Evolutionary conservation across 1,140 invertebrate species (phyloP).

Genomic region (Pinna nobilis): DNA sequence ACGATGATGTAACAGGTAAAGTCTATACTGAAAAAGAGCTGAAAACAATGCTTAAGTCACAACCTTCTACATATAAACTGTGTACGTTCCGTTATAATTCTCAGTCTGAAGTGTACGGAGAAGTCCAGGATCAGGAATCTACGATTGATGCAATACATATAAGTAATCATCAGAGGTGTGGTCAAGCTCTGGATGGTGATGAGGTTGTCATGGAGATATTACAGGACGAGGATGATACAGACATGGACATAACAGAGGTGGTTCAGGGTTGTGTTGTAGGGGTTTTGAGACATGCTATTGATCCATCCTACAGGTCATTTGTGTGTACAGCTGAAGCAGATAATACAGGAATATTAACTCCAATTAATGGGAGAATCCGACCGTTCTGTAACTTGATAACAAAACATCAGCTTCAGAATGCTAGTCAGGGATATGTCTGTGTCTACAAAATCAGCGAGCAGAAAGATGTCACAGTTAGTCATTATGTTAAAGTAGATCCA

Average conservation of each 20-base stretch:
- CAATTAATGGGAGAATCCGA: conserved; percentile 62
- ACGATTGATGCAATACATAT: conserved; percentile 51
- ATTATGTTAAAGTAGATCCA: conserved; percentile 57
- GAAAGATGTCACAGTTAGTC: conserved; percentile 51
- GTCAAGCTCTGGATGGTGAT: conserved; percentile 63
- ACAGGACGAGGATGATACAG: conserved; percentile 1
- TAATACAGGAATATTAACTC: conserved; percentile 65
- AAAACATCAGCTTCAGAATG: conserved; percentile 35
- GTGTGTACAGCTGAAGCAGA: conserved; percentile 61
- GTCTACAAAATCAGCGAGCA: conserved; percentile 61
- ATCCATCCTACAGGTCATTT: conserved; percentile 58
- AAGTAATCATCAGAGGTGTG: conserved; percentile 52
- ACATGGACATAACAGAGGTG: conserved; percentile 10
- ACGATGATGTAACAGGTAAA: conserved; percentile 13
- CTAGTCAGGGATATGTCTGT: conserved; percentile 53
- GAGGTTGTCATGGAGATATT: conserved; percentile 65
- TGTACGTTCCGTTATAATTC: conserved; percentile 28
- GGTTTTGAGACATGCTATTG: conserved; percentile 56
- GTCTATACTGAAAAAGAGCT: conserved; percentile 21
- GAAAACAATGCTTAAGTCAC: conserved; percentile 10
- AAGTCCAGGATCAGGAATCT: conserved; percentile 22
- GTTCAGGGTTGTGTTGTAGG: conserved; percentile 61
- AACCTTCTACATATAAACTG: conserved; percentile 36
- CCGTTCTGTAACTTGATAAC: conserved; percentile 59
- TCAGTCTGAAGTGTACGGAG: conserved; percentile 46